Base-by-base conservation (phyloP, 2,797 vertebrate genomes). In the Rhyacichthys aspro region DNA sequence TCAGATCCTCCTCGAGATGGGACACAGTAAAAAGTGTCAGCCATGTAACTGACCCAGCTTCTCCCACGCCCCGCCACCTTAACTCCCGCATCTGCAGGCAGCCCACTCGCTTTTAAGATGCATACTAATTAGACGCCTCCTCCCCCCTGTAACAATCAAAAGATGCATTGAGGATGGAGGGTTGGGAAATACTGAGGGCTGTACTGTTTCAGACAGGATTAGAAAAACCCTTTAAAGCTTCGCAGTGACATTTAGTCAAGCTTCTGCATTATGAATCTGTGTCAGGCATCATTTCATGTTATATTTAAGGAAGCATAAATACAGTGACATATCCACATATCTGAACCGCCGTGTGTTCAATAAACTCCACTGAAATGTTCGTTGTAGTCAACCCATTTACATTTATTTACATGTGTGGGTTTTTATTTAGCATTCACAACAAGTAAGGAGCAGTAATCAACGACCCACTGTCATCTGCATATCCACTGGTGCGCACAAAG, bases 71-170 rank as follows among this genome's bases (percentile, higher is more conserved):
- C 67, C 62, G 63, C 72, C 72, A 56, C 73, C 68, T 60, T 61
- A 42, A 38, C 61, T 70, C 45, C 57, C 0, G 59, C 85, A 86
- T 89, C 82, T 81, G 83, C 85, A 82, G 72, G 61, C 82, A 55
- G 70, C 59, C 66, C 58, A 56, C 7, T 33, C 8, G 39, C 64
- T 78, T 74, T 86, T 80, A 87, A 83, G 86, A 86, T 59, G 88
- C 89, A 93, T 92, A 83, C 87, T 88, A 90, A 92, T 90, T 81
- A 92, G 62, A 78, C 76, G 64, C 66, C 76, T 61, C 58, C 56
- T 72, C 64, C 48, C 23, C 67, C 43, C 39, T 43, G 73, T 82
- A 87, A 90, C 88, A 90, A 86, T 92, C 90, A 91, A 90, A 90
- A 90, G 90, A 88, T 75, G 86, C 91, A 89, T 90, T 91, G 79